Conservation (phyloP, 2,888 invertebrate species). For the Ectemnius continuus region DNA sequence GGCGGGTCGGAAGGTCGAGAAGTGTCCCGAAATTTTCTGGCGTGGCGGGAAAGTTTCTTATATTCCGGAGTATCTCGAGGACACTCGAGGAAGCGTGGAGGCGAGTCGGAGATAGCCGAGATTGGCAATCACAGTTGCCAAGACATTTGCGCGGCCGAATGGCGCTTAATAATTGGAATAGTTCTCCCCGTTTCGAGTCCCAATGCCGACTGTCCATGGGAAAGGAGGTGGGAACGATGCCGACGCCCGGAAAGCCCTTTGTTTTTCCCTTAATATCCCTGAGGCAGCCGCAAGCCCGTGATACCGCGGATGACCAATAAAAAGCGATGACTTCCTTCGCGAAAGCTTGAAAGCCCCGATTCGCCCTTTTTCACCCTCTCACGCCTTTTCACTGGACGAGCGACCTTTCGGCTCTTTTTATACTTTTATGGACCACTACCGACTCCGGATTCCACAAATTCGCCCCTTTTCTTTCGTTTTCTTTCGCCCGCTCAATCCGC, state of each 20-base stretch:
- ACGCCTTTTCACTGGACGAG: slow-evolving; percentile 5
- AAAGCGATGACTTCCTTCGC: slow-evolving; percentile 24
- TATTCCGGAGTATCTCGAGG: slow-evolving; percentile 27
- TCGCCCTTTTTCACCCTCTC: slow-evolving; percentile 1
- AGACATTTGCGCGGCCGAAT: slow-evolving; percentile 55
- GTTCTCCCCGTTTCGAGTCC: slow-evolving; percentile 34
- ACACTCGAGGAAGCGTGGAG: slow-evolving; percentile 18
- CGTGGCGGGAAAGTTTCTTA: slow-evolving; percentile 21
- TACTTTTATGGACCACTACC: slow-evolving; percentile 5
- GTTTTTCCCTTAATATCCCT: slow-evolving; percentile 38
- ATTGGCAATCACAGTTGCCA: slow-evolving; percentile 63
- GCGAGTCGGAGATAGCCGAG: slow-evolving; percentile 33
- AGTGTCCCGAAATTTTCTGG: slow-evolving; percentile 17
- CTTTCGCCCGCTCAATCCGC: no score
- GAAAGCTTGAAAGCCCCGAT: not conserved
- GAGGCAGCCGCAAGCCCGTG: slow-evolving; percentile 1
- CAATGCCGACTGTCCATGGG: no score
- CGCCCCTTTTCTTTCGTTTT: no score
- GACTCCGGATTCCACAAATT: not conserved
- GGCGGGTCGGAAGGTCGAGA: not conserved
- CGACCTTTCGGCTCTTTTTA: not conserved
- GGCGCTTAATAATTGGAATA: slow-evolving; percentile 64
- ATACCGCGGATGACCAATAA: slow-evolving; percentile 28
- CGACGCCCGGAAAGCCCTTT: slow-evolving; percentile 20
- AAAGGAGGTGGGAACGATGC: slow-evolving; percentile 40